Percentiles rank a stretch among this genome's conserved stretches.
Evolutionary conservation across 1,140 invertebrate species (phyloP).

Genomic region (Oryctes rhinoceros): DNA sequence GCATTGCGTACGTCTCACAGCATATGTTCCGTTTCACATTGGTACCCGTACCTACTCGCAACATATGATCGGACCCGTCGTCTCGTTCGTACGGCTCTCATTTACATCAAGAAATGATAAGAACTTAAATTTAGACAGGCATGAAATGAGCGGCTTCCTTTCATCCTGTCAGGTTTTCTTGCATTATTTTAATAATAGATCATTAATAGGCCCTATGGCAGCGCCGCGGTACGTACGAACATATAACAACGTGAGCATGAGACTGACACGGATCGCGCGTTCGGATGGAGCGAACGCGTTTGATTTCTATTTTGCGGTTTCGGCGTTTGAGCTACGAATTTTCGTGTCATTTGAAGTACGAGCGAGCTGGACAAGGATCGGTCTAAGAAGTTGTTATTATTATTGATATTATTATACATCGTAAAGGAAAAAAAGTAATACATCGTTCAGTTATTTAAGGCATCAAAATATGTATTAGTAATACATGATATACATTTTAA

Average conservation of each 20-base stretch:
- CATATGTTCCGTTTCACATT: too few species aligned
- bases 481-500: too few species aligned
- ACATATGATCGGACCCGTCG: constrained; percentile 14
- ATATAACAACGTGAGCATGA: neutral
- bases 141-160: constrained; percentile 36
- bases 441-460: too few species aligned
- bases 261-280: neutral
- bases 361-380: too few species aligned
- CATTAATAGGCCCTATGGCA: constrained; percentile 27
- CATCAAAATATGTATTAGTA: too few species aligned
- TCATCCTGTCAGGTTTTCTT: constrained; percentile 28
- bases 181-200: constrained; percentile 38
- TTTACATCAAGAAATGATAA: constrained; percentile 39
- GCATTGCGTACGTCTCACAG: too few species aligned
- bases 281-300: neutral
- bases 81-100: constrained; percentile 21
- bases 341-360: neutral
- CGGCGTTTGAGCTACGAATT: neutral
- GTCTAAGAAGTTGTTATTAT: too few species aligned
- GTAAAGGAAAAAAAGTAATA: too few species aligned
- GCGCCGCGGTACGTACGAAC: neutral
- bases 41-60: too few species aligned
- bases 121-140: constrained; percentile 41
- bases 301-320: constrained; percentile 34
- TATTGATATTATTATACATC: too few species aligned